Base-by-base conservation (phyloP, 2,797 vertebrate species). In the Poeciliopsis turneri region DNA sequence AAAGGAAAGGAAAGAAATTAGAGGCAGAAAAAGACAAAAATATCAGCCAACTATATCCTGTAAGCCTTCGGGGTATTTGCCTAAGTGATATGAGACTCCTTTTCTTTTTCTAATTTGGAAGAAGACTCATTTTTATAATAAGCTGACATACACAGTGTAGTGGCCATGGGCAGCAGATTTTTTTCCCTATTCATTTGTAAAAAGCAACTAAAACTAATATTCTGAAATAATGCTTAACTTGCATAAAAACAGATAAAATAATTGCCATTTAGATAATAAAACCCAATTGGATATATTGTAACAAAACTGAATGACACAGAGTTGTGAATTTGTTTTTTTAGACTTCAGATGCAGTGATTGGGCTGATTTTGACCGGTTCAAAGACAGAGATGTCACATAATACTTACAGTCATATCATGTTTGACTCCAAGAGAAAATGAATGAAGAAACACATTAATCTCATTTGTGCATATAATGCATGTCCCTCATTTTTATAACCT, bases 1-100 rank as follows among this genome's bases (percentile, higher is more conserved):
- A 72, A 55, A 78, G 39, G 1, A 88, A 87, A 87, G 41, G 88
- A 84, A 78, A 5, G n/a, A 39, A 43, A 30, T 76, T 30, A 41
- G 4, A 75, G 7, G 25, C n/a, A 55, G 5, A 4, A 39, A 49
- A 41, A 69, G 61, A 75, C 76, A 23, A 11, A 70, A 47, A 64
- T 68, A n/a, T 18, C 18, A 78, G 25, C 23, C 55, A 70, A 85
- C 25, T 57, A 33, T 25, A 47, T 1, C 30, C 33, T 70, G 47
- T 82, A 68, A 68, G 64, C 20, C 16, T 16, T 57, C 0, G 36
- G 2, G 39, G 69, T 9, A 55, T 55, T 78, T 78, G 64, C 47
- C 49, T 18, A 51, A 77, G 0, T 36, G 25, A 30, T 70, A 46
- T 70, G 68, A 45, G 25, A 70, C n/a, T 13, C 41, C 41, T 70